Conservation (phyloP, 2,113 vertebrate genomes). For the Delphinus delphis region DNA sequence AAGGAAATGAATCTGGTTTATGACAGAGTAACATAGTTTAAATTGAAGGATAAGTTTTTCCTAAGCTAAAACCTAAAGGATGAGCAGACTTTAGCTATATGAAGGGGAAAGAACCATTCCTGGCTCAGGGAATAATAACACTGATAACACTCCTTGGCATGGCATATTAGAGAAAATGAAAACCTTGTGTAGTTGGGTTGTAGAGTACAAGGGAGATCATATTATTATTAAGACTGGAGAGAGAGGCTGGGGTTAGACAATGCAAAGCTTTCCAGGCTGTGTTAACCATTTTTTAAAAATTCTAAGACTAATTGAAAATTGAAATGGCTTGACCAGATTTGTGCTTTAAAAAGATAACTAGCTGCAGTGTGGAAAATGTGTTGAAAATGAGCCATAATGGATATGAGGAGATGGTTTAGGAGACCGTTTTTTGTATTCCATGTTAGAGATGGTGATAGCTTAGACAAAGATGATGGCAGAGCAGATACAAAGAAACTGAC, state of each 20-base stretch:
- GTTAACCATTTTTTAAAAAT: background rate
- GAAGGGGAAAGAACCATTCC: background rate
- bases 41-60: background rate
- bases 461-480: background rate
- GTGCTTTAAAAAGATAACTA: background rate
- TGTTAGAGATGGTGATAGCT: background rate
- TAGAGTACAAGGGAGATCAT: background rate
- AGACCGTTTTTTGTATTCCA: background rate
- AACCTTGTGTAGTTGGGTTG: background rate
- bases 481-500: background rate
- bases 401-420: background rate
- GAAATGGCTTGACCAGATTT: background rate
- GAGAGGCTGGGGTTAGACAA: background rate
- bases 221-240: background rate
- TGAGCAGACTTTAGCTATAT: background rate
- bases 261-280: background rate
- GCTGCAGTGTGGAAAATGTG: background rate
- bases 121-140: background rate
- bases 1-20: background rate
- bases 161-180: background rate
- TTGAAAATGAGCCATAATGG: background rate
- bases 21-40: background rate
- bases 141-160: background rate
- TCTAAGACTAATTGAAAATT: background rate
- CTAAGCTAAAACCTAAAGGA: background rate